phyloP scores from a whole-genome alignment of 1,140 invertebrate species.

The Eumeta japonica region DNA sequence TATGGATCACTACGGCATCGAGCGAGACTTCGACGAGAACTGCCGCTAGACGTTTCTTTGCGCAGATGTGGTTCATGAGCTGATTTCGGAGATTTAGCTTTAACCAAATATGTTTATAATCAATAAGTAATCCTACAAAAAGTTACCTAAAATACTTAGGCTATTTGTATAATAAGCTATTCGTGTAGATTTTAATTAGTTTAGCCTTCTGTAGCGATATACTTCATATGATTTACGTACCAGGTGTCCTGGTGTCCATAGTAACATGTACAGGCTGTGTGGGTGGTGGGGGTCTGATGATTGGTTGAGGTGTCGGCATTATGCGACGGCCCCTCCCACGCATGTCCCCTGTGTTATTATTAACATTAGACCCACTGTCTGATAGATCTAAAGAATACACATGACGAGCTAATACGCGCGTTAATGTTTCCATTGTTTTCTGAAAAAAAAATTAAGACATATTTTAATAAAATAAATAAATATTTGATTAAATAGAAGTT shows the following conservation, averaged over 20 bases:
- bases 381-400: conserved; percentile 91
- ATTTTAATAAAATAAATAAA: no score
- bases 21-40: conserved; percentile 30
- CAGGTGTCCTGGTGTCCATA: conserved; percentile 20
- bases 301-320: conserved; percentile 13
- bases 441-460: conserved; percentile 54
- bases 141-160: conserved; percentile 23
- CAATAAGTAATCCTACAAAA: no score
- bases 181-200: conserved; percentile 3
- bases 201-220: conserved; percentile 10
- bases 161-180: conserved; percentile 21
- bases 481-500: no score
- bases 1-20: conserved; percentile 49
- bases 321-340: conserved; percentile 11
- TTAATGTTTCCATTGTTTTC: conserved; percentile 96
- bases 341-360: conserved; percentile 10
- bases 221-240: conserved; percentile 9
- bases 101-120: no score
- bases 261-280: not conserved
- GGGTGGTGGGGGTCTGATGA: conserved; percentile 7
- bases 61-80: conserved; percentile 28
- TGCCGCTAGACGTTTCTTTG: conserved; percentile 20
- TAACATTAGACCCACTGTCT: conserved; percentile 58
- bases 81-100: conserved; percentile 44
- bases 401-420: conserved; percentile 86